Conservation (phyloP, 2,113 vertebrate genomes). For the Oryzias melastigma region DNA sequence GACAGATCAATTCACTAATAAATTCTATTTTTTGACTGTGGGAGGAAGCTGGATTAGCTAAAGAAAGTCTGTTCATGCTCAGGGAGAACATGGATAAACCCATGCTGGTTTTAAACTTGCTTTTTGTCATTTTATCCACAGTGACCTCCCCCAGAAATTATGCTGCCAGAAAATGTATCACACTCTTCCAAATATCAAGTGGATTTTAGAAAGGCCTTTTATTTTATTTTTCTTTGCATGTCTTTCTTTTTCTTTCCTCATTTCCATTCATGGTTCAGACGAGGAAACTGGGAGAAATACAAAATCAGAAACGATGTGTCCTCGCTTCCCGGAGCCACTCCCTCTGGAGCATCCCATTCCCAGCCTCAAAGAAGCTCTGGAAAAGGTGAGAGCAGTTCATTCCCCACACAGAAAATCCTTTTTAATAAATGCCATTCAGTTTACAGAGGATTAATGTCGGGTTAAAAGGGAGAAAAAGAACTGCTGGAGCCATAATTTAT, state of each 20-base stretch:
- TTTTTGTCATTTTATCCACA: too few species aligned
- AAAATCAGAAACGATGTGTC: conserved; percentile 82
- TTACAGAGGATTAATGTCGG: too few species aligned
- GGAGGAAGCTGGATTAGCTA: too few species aligned
- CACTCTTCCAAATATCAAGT: conserved; percentile 18
- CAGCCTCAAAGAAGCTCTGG: conserved; percentile 86
- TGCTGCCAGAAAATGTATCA: not conserved
- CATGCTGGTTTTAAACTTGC: too few species aligned
- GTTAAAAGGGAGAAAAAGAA: too few species aligned
- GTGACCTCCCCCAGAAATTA: too few species aligned
- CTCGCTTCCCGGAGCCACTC: conserved; percentile 84
- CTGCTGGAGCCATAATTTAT: too few species aligned
- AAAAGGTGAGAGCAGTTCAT: conserved; percentile 80
- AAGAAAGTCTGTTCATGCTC: too few species aligned
- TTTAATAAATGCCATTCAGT: not conserved
- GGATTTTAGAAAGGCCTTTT: not conserved
- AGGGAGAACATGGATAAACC: too few species aligned
- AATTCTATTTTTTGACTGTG: too few species aligned
- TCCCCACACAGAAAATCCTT: not conserved
- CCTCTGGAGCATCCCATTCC: conserved; percentile 88
- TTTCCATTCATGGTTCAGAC: conserved; percentile 37
- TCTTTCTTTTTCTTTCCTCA: not conserved
- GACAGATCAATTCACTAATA: too few species aligned
- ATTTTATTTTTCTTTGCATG: not conserved
- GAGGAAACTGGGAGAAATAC: conserved; percentile 50